Evolutionary conservation across 2,113 vertebrate species (phyloP), one percentile per base, ranked within the genome.

Genomic region (Malurus elegans): DNA sequence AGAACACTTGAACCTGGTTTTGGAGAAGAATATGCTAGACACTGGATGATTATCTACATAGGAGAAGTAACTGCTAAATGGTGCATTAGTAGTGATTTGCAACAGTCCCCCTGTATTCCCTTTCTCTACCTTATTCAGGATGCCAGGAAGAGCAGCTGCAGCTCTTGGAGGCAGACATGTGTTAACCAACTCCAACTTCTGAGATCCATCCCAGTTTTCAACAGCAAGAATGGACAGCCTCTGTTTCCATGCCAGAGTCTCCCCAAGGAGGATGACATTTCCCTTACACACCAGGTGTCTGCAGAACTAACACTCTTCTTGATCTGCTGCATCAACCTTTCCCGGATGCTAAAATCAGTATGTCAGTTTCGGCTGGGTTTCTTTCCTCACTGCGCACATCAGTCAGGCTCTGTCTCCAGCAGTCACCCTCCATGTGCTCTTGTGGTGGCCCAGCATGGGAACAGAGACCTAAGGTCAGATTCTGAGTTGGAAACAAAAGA

Each of bases 311-410:
- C 10, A n/a, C 4, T 6, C 10, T 75, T 19, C 73, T 75, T 1
- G 2, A 19, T 28, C 19, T 58, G 7, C n/a, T 62, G 17, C 3
- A 1, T 53, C 36, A 53, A 10, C 31, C 34, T 61, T 66, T 21
- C 48, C 19, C 26, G 18, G 26, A 40, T 73, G 50, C 29, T 85
- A 34, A 90, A 42, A 18, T 18, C 48, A 34, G 9, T 47, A 17
- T 4, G 4, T 81, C 4, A 0, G 10, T 80, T 70, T 72, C 51
- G 57, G 25, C 3, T n/a, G 5, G 10, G 1, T 1, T 8, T 75
- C 86, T 78, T 64, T 48, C 12, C 62, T 88, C 40, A 61, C 23
- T 12, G 21, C 2, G 8, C 12, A 26, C 23, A 42, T 36, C 31
- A 65, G 42, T 5, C 28, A 7, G 31, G 8, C 28, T 86, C 21